Percentiles rank a stretch among this genome's conserved stretches.
Evolutionary conservation across 2,888 invertebrate species (phyloP).

Genomic region (Marasmarcha lunaedactyla): DNA sequence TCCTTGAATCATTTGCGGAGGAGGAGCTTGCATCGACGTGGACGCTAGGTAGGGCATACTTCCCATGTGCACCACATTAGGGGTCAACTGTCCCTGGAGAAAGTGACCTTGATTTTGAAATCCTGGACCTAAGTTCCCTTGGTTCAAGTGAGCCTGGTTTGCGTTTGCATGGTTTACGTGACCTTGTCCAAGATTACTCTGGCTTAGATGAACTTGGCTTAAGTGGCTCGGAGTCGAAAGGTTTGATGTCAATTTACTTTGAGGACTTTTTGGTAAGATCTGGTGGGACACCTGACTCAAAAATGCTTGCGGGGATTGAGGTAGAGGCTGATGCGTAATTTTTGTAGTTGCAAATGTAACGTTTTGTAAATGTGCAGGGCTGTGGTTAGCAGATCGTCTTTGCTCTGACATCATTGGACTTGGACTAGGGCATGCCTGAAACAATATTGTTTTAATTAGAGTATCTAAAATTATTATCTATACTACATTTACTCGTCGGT

Average conservation of each 20-base stretch:
- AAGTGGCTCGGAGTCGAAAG: no score
- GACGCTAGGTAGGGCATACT: conserved; percentile 50
- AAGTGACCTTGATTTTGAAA: conserved; percentile 17
- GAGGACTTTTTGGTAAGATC: not conserved
- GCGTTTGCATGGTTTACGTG: no score
- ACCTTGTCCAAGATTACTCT: no score
- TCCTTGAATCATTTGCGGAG: conserved; percentile 35
- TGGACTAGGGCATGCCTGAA: conserved; percentile 47
- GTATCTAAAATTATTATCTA: no score
- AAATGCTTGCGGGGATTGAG: not conserved
- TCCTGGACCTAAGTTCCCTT: conserved; percentile 30
- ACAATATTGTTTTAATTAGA: no score
- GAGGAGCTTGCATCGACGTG: conserved; percentile 24
- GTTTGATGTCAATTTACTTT: not conserved
- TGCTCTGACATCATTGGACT: conserved; percentile 27
- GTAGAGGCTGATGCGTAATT: not conserved
- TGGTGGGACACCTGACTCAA: not conserved
- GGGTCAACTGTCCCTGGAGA: conserved; percentile 12
- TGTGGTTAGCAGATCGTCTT: conserved; percentile 34
- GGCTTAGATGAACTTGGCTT: no score
- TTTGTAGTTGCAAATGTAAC: not conserved
- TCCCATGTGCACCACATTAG: conserved; percentile 28
- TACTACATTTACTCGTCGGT: no score
- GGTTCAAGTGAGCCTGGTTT: conserved; percentile 22
- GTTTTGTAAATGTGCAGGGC: conserved; percentile 11